Conservation (phyloP, 2,113 vertebrate species). For the Cyanoderma ruficeps region DNA sequence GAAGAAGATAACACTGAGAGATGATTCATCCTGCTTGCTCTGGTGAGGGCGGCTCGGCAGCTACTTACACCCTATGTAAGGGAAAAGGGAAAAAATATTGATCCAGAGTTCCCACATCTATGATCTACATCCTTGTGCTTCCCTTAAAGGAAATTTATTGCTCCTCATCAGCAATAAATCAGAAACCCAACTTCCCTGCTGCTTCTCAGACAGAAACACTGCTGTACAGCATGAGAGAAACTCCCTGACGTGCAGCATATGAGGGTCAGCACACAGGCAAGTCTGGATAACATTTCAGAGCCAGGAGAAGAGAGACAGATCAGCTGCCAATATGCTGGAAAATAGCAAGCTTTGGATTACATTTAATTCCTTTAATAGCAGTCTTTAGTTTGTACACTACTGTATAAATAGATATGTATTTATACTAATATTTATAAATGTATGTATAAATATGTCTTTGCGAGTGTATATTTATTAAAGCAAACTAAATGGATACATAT, state of each 20-base stretch:
- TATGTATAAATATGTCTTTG: conserved; percentile 4
- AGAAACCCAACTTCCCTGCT: conserved; percentile 22
- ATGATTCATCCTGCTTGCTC: background rate
- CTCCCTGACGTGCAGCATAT: background rate
- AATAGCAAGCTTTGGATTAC: background rate
- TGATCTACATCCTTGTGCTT: conserved; percentile 66
- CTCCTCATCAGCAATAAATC: conserved; percentile 64
- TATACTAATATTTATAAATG: conserved; percentile 49
- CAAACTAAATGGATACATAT: conserved; percentile 38
- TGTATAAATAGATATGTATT: conserved; percentile 22
- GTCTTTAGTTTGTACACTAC: background rate
- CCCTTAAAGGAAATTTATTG: conserved; percentile 63
- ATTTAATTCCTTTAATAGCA: conserved; percentile 28
- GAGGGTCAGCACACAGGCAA: background rate
- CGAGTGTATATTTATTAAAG: conserved; percentile 33
- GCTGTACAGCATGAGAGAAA: background rate
- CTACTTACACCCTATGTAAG: background rate
- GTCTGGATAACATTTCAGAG: background rate
- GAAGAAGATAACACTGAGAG: conserved; percentile 33
- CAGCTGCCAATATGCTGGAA: conserved; percentile 5
- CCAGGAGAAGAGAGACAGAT: background rate
- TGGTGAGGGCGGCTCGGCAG: background rate
- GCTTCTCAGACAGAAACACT: conserved; percentile 17
- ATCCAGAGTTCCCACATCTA: conserved; percentile 41
- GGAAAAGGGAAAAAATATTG: conserved; percentile 42